Evolutionary conservation across 2,888 invertebrate species (phyloP), one percentile per base, ranked within the genome.

Genomic region (Agriopis aurantiaria): DNA sequence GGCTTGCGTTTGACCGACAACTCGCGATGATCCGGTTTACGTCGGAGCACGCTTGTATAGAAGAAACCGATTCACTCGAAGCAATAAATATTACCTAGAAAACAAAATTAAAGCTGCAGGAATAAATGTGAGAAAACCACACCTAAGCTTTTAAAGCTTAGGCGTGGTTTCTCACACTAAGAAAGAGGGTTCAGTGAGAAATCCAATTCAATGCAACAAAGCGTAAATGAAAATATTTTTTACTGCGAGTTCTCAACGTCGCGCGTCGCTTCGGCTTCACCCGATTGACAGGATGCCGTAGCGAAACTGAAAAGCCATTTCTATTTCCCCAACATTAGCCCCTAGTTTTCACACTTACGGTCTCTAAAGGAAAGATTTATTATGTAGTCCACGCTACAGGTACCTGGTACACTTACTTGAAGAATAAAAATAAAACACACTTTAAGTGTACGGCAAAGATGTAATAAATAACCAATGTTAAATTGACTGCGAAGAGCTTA

Each of bases 401-500:
- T 88, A 87, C 74, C 88, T 86, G 85, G 87, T 88, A 87, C 74
- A 82, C 75, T 78, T 69, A 74, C 72, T 75, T 69, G 77, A 81
- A 77, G 77, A 86, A 87, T 85, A 87, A 85, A 88, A 88, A 88
- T 87, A 89, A 88, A 88, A 85, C 80, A 86, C 85, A 82, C 79
- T 85, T 85, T 88, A 87, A 90, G 88, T 88, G 87, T 82, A 85
- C 86, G 84, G 85, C 87, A 88, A 91, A 89, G 88, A 87, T 81
- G 89, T 85, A 89, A 91, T 92, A 91, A 91, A 91, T 91, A 90
- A 87, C 90, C 84, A 83, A 89, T 89, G 91, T 91, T 92, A 91
- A 92, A 92, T 92, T 92, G 91, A 91, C 89, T 91, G 92, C 79
- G 87, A 88, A 91, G 87, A 88, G 85, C 88, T 91, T 91, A 92